Percentiles rank a stretch among this genome's conserved stretches.
phyloP scores from a whole-genome alignment of 2,113 vertebrate genomes.

The Campylomormyrus numenius region DNA sequence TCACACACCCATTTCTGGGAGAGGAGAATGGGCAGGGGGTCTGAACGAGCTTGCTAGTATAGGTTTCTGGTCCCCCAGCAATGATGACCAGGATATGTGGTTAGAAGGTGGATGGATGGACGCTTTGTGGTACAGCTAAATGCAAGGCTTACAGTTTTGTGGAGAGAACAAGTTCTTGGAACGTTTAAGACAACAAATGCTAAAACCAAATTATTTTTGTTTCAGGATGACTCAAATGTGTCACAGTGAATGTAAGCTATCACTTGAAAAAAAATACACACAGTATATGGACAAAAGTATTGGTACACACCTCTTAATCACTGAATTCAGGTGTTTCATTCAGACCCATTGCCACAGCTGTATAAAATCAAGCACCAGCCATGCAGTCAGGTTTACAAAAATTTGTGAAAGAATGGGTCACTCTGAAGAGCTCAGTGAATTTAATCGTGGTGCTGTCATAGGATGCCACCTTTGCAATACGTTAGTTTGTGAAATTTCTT shows the following conservation, averaged over 20 bases:
- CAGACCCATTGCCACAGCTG: not conserved
- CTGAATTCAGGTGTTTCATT: not conserved
- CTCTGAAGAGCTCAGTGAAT: too few relatives aligned
- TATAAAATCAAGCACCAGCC: not conserved
- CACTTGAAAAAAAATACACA: too few relatives aligned
- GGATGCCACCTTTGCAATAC: too few relatives aligned
- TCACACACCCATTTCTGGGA: conserved; percentile 52
- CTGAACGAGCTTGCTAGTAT: conserved; percentile 35
- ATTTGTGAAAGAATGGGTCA: not conserved
- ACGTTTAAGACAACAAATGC: not conserved
- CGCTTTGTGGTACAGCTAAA: not conserved
- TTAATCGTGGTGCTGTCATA: too few relatives aligned
- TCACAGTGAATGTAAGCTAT: not conserved
- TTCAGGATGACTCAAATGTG: not conserved
- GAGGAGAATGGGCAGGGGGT: conserved; percentile 18
- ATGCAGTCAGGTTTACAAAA: not conserved
- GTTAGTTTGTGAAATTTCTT: too few relatives aligned
- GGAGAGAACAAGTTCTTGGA: not conserved
- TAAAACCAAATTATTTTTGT: not conserved
- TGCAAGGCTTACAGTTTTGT: not conserved
- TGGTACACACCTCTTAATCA: not conserved
- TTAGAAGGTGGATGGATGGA: not conserved
- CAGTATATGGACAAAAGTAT: not conserved
- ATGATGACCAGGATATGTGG: not conserved
- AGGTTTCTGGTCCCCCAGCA: not conserved